These are phyloP conservation scores for Thysanoteuthis rhombus DNA, from an alignment of 2,888 invertebrate genomes.

Conservation along the genomic window DNA sequence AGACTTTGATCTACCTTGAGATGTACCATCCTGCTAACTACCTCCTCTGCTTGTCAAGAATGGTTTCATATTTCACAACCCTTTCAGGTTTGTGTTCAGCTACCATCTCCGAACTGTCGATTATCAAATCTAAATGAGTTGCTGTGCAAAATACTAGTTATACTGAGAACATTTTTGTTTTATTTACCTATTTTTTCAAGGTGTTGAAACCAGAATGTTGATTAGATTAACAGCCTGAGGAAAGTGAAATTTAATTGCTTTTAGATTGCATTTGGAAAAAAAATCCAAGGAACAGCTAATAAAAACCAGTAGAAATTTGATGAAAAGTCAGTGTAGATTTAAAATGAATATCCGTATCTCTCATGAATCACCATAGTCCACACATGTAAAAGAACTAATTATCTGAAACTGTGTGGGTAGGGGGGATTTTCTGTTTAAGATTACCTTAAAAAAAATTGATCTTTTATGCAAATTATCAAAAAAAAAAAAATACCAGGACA, in stretches of 20 bases:
- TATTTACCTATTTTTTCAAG: neutral
- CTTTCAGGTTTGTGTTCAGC: neutral
- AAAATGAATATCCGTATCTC: neutral
- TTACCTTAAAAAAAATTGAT: too few species aligned
- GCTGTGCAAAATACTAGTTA: neutral
- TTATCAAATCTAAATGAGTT: neutral
- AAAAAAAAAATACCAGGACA: too few species aligned
- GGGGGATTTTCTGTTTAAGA: too few species aligned
- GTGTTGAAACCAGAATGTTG: neutral
- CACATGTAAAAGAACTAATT: too few species aligned
- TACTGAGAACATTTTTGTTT: neutral
- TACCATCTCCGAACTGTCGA: neutral
- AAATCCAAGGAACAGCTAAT: neutral
- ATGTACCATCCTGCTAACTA: neutral
- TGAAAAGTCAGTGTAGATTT: neutral
- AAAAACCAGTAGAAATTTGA: neutral
- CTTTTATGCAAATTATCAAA: too few species aligned
- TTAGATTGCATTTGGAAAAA: neutral
- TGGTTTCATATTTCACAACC: neutral
- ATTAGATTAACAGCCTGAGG: neutral
- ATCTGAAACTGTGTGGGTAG: too few species aligned
- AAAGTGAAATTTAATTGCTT: neutral
- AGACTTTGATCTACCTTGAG: neutral
- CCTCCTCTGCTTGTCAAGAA: neutral
- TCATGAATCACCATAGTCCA: too few species aligned